A percentile compares a stretch with the other conserved stretches of the same genome.
These are phyloP conservation scores for Tapirus indicus DNA, from an alignment of 2,797 vertebrate species.

Conservation along the genomic window DNA sequence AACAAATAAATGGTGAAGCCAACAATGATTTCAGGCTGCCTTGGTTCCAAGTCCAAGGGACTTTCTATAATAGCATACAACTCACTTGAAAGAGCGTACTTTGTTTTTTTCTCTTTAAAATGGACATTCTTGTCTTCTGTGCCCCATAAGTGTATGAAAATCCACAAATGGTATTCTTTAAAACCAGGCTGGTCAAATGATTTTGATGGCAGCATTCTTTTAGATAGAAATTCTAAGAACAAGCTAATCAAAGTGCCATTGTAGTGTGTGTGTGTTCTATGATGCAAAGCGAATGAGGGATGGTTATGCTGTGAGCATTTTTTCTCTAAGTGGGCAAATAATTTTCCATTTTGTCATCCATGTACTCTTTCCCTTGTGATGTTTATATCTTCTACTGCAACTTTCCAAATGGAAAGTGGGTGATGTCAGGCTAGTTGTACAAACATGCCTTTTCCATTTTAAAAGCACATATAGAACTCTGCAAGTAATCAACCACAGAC, in stretches of 20 bases:
- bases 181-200: not conserved
- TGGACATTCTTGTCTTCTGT: not conserved
- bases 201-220: not conserved
- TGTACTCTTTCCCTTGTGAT: not conserved
- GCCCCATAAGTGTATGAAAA: not conserved
- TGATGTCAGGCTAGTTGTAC: not conserved
- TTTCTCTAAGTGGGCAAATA: not conserved
- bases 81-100: not conserved
- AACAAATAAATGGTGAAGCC: conserved; percentile 16
- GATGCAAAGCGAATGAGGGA: not conserved
- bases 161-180: not conserved
- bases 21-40: not conserved
- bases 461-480: conserved; percentile 40
- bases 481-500: conserved; percentile 18
- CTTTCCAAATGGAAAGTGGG: conserved; percentile 17
- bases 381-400: not conserved
- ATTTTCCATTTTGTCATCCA: not conserved
- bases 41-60: not conserved
- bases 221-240: not conserved
- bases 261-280: not conserved
- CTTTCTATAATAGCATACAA: not conserved
- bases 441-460: conserved; percentile 20
- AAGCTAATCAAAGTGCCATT: not conserved
- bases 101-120: not conserved
- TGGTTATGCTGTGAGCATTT: not conserved